phyloP scores from a whole-genome alignment of 2,113 vertebrate genomes.

The Pholis gunnellus region DNA sequence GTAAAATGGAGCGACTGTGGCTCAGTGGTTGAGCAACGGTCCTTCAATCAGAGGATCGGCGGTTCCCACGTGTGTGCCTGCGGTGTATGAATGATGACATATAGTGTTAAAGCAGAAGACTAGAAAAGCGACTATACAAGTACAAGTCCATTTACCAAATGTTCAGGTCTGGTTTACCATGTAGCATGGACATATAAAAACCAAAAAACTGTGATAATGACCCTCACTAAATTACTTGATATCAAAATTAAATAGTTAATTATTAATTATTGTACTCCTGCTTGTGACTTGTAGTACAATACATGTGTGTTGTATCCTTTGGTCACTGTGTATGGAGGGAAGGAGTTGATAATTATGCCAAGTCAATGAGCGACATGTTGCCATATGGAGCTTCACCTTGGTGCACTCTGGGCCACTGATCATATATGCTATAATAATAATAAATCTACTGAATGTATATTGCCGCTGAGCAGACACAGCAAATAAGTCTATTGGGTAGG shows the following conservation, averaged over 20 bases:
- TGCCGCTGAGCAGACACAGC: constrained; percentile 6
- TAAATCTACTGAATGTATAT: not conserved
- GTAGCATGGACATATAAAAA: not conserved
- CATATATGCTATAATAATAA: not conserved
- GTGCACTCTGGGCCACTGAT: constrained; percentile 38
- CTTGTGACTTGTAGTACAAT: not conserved
- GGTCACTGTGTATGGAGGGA: not conserved
- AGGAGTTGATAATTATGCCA: constrained; percentile 14
- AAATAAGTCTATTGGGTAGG: constrained; percentile 13
- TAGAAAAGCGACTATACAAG: no score
- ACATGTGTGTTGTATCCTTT: not conserved
- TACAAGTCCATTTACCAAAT: no score
- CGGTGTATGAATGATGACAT: no score
- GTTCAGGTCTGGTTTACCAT: not conserved
- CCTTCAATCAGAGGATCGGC: not conserved
- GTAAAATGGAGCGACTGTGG: not conserved
- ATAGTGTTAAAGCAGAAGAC: no score
- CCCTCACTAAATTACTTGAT: no score
- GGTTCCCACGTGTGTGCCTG: no score
- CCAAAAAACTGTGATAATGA: not conserved
- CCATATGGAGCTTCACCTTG: constrained; percentile 25
- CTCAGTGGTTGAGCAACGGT: not conserved
- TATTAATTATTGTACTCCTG: no score
- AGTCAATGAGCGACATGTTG: constrained; percentile 34
- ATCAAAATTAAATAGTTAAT: no score